Evolutionary conservation across 1,140 invertebrate species (phyloP).

Genomic region (Mesaphorura yosii): DNA sequence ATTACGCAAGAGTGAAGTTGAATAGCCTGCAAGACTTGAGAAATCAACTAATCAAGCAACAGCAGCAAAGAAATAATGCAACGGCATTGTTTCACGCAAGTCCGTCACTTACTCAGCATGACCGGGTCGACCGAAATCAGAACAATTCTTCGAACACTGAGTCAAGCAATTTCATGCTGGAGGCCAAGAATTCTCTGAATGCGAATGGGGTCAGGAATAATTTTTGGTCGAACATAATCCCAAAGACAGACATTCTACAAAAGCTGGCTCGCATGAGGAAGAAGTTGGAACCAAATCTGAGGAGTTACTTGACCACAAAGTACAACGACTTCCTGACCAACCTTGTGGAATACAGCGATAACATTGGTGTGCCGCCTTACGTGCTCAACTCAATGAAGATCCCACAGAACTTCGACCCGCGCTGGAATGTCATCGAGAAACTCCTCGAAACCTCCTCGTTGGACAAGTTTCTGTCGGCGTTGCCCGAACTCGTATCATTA

Average conservation of each 20-base stretch:
- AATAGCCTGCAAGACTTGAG: not conserved
- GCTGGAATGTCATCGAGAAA: constrained; percentile 17
- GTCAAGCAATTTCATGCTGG: too few relatives aligned
- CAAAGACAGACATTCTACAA: constrained; percentile 8
- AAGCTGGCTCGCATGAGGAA: constrained; percentile 16
- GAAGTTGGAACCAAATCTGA: constrained; percentile 15
- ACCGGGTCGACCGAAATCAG: too few relatives aligned
- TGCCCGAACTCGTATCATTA: constrained; percentile 10
- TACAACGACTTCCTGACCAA: constrained; percentile 24
- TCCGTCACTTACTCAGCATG: too few relatives aligned
- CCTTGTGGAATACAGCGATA: constrained; percentile 19
- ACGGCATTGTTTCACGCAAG: too few relatives aligned
- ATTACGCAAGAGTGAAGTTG: not conserved
- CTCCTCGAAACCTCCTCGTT: constrained; percentile 12
- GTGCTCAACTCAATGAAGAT: constrained; percentile 24
- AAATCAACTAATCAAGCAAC: too few relatives aligned
- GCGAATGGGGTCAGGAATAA: not conserved
- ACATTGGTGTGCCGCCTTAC: constrained; percentile 16
- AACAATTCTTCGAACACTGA: too few relatives aligned
- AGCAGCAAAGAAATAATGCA: too few relatives aligned
- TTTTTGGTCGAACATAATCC: constrained; percentile 7
- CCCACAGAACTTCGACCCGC: constrained; percentile 10
- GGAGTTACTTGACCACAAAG: constrained; percentile 14
- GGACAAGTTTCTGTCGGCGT: constrained; percentile 4
- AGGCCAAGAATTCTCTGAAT: too few relatives aligned